These are phyloP conservation scores for Semaprochilodus insignis DNA, from an alignment of 2,797 vertebrate species.

Conservation along the genomic window DNA sequence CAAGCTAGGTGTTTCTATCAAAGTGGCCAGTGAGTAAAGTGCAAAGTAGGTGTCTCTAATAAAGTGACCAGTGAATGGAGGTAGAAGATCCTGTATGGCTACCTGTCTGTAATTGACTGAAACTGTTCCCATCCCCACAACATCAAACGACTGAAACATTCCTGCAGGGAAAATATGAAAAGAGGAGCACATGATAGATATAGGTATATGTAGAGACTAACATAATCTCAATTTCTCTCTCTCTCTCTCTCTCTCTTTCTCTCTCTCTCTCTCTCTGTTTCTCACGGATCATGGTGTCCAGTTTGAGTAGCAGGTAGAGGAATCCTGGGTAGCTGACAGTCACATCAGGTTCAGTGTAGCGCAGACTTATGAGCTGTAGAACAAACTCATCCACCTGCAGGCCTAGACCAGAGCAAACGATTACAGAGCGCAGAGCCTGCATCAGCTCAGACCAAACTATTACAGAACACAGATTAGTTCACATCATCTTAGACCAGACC, in stretches of 20 bases:
- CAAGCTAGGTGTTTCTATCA: neutral
- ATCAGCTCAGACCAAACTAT: neutral
- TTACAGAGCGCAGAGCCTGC: neutral
- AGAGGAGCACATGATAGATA: neutral
- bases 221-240: no score
- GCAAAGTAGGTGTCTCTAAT: no score
- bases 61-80: neutral
- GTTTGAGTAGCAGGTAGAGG: conserved; percentile 79
- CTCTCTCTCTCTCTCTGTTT: neutral
- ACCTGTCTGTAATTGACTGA: conserved; percentile 80
- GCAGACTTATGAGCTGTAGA: conserved; percentile 76
- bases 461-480: no score
- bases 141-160: conserved; percentile 75
- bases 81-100: neutral
- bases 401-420: conserved; percentile 63
- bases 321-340: conserved; percentile 81
- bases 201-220: no score
- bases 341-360: conserved; percentile 78
- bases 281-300: conserved; percentile 83
- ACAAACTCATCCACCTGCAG: conserved; percentile 75
- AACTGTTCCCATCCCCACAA: conserved; percentile 71
- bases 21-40: no score
- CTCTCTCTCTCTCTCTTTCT: no score
- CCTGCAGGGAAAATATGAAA: conserved; percentile 59
- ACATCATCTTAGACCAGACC: no score